Evolutionary conservation across 1,140 invertebrate genomes (phyloP).

Genomic region (Potamilus streckersoni): DNA sequence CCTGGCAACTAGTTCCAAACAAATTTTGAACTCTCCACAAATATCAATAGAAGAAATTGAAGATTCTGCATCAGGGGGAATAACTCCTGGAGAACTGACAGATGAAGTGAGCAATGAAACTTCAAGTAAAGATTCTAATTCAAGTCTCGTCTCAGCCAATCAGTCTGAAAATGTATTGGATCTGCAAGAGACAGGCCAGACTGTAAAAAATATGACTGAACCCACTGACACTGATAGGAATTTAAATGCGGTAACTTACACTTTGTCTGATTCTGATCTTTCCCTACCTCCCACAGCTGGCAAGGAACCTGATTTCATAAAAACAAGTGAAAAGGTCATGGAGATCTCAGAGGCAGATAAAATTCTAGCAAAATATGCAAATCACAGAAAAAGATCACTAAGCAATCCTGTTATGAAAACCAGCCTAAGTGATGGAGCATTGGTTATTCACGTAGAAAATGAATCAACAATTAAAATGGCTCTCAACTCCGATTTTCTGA

Average conservation of each 20-base stretch:
- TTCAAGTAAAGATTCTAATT: too few species aligned
- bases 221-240: too few species aligned
- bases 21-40: slow-evolving; percentile 27
- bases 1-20: slow-evolving; percentile 44
- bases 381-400: not conserved
- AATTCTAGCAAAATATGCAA: slow-evolving; percentile 29
- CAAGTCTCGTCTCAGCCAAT: too few species aligned
- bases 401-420: slow-evolving; percentile 22
- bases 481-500: slow-evolving; percentile 20
- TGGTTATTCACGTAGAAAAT: not conserved
- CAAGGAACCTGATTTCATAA: too few species aligned
- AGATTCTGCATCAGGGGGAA: not conserved
- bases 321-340: not conserved
- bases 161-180: too few species aligned
- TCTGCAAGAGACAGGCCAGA: too few species aligned
- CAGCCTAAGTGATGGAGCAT: slow-evolving; percentile 26
- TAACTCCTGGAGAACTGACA: too few species aligned
- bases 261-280: too few species aligned
- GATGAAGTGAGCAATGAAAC: too few species aligned
- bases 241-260: too few species aligned
- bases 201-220: too few species aligned
- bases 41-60: slow-evolving; percentile 12
- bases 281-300: too few species aligned
- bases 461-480: slow-evolving; percentile 9
- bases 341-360: slow-evolving; percentile 26